These are phyloP conservation scores for Drosophila mojavensis DNA, from an alignment of 1,140 invertebrate genomes.

Conservation along the genomic window DNA sequence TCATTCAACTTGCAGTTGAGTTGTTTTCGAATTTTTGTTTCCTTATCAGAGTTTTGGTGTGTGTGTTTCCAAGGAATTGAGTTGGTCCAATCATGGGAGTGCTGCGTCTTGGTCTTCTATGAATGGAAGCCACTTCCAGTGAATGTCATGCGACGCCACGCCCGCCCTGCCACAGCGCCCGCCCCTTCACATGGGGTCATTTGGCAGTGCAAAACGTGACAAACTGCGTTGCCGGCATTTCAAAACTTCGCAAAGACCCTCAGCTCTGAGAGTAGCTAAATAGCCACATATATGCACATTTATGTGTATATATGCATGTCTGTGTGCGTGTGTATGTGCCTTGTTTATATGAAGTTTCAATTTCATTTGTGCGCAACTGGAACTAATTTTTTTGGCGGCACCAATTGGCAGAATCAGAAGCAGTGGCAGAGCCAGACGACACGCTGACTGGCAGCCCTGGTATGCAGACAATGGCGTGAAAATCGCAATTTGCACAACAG, in stretches of 20 bases:
- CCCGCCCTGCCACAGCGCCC: neutral
- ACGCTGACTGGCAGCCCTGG: slow-evolving; percentile 44
- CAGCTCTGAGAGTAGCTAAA: neutral
- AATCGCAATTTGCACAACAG: slow-evolving; percentile 62
- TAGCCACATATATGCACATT: neutral
- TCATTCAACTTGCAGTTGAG: slow-evolving; percentile 26
- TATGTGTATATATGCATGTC: neutral
- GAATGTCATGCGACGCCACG: slow-evolving; percentile 40
- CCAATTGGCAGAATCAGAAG: slow-evolving; percentile 23
- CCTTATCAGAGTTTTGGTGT: slow-evolving; percentile 28
- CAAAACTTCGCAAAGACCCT: slow-evolving; percentile 9
- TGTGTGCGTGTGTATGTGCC: neutral
- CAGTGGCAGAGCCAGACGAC: slow-evolving; percentile 39
- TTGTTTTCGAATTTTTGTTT: slow-evolving; percentile 35
- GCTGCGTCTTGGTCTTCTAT: slow-evolving; percentile 37
- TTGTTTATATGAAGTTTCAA: slow-evolving; percentile 35
- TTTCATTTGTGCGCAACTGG: slow-evolving; percentile 53
- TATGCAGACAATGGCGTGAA: slow-evolving; percentile 44
- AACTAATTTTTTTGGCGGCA: slow-evolving; percentile 55
- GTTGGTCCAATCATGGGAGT: slow-evolving; percentile 27
- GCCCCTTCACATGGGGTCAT: slow-evolving; percentile 24
- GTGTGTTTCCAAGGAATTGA: slow-evolving; percentile 13
- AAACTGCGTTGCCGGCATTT: slow-evolving; percentile 29
- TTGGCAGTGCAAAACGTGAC: slow-evolving; percentile 49
- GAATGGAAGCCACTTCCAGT: slow-evolving; percentile 25